Evolutionary conservation across 2,113 vertebrate species (phyloP), one percentile per base, ranked within the genome.

Genomic region (Sebastes schlegelii): DNA sequence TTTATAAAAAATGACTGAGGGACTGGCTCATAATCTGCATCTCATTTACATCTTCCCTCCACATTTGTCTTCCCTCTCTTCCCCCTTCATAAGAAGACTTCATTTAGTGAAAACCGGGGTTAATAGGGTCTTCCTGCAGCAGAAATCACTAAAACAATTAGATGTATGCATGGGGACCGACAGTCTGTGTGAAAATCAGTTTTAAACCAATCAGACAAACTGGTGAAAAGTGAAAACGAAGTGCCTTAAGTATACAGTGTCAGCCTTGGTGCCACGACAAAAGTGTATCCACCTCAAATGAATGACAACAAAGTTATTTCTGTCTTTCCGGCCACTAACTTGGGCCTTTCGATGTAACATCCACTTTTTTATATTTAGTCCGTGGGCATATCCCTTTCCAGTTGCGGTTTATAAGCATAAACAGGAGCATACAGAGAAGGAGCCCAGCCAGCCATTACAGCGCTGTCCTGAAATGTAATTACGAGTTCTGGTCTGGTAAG

Each of bases 221-320:
- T 43, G 23, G 43, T 73, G 3, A 66, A 75, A 74, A 69, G 65
- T 60, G 67, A 80, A 88, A 72, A 76, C 12, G 21, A n/a, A 45
- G 23, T 26, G 13, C 42, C 26, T 40, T 60, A 19, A 54, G 21
- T 68, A 42, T 43, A 23, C 48, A 34, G 52, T 12, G 23, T 46
- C 43, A 4, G 72, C n/a, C 19, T 43, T 4, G 10, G 26, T 77
- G 61, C 60, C 48, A 67, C 34, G 60, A 74, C 26, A 79, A 86
- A 79, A 69, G 60, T 86, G 54, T 66, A 75, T 84, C 67, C 72
- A 82, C 77, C 74, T 75, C 64, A 73, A 84, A 85, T 84, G 62
- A 79, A 83, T 85, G 79, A 86, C 87, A 83, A 74, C 55, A 87
- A 83, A 88, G 90, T 91, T 92, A 92, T 92, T 92, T 93, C 83